Evolutionary conservation across 30 jellyfish, hydroid and myxozoan genomes (phyloP).

Genomic region (Morbakka virulenta): DNA sequence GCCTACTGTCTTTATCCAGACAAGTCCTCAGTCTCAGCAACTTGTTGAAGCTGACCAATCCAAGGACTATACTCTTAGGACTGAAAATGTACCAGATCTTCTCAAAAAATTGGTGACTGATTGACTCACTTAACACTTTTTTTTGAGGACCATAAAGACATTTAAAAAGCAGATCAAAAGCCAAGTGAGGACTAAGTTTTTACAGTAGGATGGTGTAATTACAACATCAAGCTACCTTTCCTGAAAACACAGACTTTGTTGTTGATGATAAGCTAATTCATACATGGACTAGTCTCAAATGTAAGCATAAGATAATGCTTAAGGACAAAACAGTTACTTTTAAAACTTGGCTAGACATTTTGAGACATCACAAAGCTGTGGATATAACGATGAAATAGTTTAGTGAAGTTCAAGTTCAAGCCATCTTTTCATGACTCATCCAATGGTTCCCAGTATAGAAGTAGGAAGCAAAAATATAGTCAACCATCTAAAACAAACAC

Average conservation of each 20-base stretch:
- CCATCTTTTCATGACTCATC: constrained; percentile 25
- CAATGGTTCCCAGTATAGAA: constrained; percentile 7
- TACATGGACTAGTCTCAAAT: constrained; percentile 18
- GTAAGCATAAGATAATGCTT: constrained; percentile 26
- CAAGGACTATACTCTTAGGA: no score
- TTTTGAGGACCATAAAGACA: no score
- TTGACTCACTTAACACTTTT: no score
- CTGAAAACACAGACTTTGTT: constrained; percentile 19
- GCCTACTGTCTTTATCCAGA: no score
- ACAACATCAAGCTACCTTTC: constrained; percentile 24
- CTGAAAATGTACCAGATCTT: no score
- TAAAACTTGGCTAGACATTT: constrained; percentile 11
- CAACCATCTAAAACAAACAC: no score
- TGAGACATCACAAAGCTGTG: constrained; percentile 23
- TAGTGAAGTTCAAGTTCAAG: constrained; percentile 11
- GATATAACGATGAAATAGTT: constrained; percentile 28
- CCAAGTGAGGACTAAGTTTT: no score
- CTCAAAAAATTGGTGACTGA: no score
- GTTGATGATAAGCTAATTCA: constrained; percentile 23
- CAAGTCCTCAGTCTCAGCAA: no score
- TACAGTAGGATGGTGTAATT: constrained; percentile 10
- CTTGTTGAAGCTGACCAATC: no score
- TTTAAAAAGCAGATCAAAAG: no score
- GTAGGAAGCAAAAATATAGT: no score
- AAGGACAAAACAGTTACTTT: not conserved